Base-by-base conservation (phyloP, 2,113 vertebrate genomes). In the Gavia stellata region DNA sequence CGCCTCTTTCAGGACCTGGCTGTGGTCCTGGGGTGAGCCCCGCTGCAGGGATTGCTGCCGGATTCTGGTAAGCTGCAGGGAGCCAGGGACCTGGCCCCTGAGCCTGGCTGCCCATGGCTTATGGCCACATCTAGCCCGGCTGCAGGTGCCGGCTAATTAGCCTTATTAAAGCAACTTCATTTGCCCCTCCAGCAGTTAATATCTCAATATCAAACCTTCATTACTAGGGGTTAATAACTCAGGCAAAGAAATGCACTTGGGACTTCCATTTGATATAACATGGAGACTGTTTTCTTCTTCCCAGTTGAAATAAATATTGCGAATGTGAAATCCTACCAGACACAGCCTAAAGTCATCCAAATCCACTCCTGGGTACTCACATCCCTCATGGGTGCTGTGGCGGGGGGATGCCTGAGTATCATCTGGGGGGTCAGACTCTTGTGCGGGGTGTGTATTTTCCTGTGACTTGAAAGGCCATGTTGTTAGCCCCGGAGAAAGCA, bases 181-280 rank as follows among this genome's bases (percentile, higher is more conserved):
- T 81, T 96, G 50, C 38, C 92, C 95, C 93, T 91, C 81, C 47
- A 75, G 92, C 96, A 88, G 74, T 91, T 96, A 94, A 94, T 91
- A 96, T 90, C 93, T 96, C 78, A 77, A 87, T 95, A 95, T 90
- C 50, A 90, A 93, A 94, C 34, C 59, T 88, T 94, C 95, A 91
- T 97, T 97, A 96, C 74, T 47, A 55, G 81, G 50, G 93, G 93
- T 97, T 96, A 97, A 97, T 96, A 92, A 83, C 78, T 95, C 45
- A 62, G 67, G 67, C n/a, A 78, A 80, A 86, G 16, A 93, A 94
- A 86, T 38, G 81, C 74, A n/a, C 74, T 66, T 62, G 94, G 71
- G 94, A 83, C 55, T 90, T 90, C 34, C 55, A 20, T 90, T 49
- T 84, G 56, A 15, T 87, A 12, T 62, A 70, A 90, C 9, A 44